Conservation (phyloP, 2,888 invertebrate genomes). For the Lithophane semibrunnea region DNA sequence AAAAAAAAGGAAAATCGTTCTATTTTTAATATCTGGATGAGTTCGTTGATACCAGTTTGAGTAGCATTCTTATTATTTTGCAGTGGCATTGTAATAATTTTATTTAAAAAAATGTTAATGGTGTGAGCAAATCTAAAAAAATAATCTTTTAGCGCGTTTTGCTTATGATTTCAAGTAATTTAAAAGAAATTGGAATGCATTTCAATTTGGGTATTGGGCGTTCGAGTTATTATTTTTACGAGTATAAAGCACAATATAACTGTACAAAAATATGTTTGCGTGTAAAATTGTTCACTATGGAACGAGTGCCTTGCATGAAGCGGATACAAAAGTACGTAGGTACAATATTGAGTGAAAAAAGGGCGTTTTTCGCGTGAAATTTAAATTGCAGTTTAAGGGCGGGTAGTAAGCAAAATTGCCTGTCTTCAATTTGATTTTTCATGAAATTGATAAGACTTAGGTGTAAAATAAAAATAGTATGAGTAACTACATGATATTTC, state of each 20-base stretch:
- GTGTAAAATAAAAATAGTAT: too few species aligned
- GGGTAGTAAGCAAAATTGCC: too few species aligned
- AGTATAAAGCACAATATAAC: neutral
- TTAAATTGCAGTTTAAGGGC: neutral
- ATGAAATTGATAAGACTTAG: too few species aligned
- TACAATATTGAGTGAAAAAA: neutral
- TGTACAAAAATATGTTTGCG: neutral
- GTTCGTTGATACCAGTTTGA: conserved; percentile 1
- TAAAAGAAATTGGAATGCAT: neutral
- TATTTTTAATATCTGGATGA: neutral
- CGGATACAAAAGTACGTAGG: neutral
- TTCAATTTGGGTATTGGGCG: neutral
- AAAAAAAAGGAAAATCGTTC: neutral
- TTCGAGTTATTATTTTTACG: too few species aligned
- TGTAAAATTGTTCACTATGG: too few species aligned
- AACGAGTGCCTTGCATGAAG: too few species aligned
- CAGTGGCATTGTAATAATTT: neutral
- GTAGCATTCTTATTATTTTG: neutral
- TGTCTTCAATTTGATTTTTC: too few species aligned
- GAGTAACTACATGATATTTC: too few species aligned
- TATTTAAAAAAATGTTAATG: neutral
- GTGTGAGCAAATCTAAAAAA: neutral
- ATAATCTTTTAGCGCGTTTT: neutral
- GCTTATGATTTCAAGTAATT: neutral
- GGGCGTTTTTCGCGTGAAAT: neutral